Conservation (phyloP, 2,113 vertebrate species). For the Oreochromis niloticus region DNA sequence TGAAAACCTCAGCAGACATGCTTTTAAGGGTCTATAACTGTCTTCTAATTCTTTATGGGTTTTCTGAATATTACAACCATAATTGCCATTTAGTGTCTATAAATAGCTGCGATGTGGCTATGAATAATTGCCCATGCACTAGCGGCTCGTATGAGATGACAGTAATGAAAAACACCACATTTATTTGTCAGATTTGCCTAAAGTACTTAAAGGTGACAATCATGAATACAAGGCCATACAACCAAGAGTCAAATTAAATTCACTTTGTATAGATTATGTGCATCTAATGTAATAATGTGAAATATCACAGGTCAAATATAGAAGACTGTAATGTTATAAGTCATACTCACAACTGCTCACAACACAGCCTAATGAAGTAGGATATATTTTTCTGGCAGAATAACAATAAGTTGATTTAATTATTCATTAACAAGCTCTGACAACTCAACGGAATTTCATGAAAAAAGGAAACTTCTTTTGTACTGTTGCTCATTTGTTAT, state of each 20-base stretch:
- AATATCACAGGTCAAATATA: background rate
- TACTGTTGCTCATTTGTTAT: slow-evolving; percentile 30
- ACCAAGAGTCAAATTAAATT: background rate
- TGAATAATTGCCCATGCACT: background rate
- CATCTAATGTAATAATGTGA: background rate
- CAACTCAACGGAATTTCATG: background rate
- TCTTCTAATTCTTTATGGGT: background rate
- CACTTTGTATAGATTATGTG: background rate
- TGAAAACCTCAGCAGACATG: background rate
- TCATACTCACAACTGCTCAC: background rate
- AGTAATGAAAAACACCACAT: background rate
- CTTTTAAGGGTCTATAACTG: background rate
- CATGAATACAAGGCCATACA: background rate
- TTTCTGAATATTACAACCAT: background rate
- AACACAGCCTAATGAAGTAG: background rate
- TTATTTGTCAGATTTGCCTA: background rate
- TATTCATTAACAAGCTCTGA: background rate
- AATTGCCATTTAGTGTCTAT: background rate
- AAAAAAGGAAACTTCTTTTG: background rate
- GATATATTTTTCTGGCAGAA: background rate
- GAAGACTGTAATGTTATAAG: background rate
- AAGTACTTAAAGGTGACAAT: background rate
- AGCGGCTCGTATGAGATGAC: background rate
- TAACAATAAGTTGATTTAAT: background rate
- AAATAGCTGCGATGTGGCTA: background rate